These are phyloP conservation scores for Montipora foliosa DNA, from an alignment of 64 coral and sea anemone species.

Conservation along the genomic window DNA sequence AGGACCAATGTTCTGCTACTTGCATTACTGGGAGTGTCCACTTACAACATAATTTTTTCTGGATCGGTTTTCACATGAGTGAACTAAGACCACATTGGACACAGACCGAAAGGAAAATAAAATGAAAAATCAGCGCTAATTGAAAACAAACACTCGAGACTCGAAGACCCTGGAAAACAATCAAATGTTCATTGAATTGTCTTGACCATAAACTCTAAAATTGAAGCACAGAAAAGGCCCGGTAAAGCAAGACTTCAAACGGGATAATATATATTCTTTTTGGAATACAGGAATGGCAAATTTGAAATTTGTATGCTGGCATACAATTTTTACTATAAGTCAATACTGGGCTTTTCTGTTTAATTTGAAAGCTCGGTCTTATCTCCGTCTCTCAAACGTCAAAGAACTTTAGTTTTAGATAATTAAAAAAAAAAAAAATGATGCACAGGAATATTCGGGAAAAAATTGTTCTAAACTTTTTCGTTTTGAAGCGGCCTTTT, in stretches of 20 bases:
- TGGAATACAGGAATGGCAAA: background rate
- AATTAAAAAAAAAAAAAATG: too few relatives aligned
- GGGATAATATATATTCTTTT: background rate
- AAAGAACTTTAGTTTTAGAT: too few relatives aligned
- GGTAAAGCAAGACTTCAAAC: background rate
- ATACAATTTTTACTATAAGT: background rate
- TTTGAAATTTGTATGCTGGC: conserved; percentile 28
- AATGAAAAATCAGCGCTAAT: background rate
- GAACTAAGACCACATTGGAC: background rate
- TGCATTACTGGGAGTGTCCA: conserved; percentile 39
- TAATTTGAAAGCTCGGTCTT: too few relatives aligned
- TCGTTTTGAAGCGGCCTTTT: too few relatives aligned
- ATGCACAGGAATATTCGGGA: too few relatives aligned
- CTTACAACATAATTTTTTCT: background rate
- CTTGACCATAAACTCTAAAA: too few relatives aligned
- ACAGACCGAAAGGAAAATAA: background rate
- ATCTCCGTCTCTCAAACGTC: too few relatives aligned
- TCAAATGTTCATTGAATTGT: too few relatives aligned
- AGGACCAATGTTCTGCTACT: background rate
- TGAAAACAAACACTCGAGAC: background rate
- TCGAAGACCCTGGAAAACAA: background rate
- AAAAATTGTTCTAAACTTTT: too few relatives aligned
- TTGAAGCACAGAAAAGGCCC: too few relatives aligned
- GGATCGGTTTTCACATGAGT: background rate
- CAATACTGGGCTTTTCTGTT: too few relatives aligned